Percentiles rank a stretch among this genome's conserved stretches.
phyloP scores from a whole-genome alignment of 2,113 vertebrate species.

The Cyanoramphus novaezelandiae region DNA sequence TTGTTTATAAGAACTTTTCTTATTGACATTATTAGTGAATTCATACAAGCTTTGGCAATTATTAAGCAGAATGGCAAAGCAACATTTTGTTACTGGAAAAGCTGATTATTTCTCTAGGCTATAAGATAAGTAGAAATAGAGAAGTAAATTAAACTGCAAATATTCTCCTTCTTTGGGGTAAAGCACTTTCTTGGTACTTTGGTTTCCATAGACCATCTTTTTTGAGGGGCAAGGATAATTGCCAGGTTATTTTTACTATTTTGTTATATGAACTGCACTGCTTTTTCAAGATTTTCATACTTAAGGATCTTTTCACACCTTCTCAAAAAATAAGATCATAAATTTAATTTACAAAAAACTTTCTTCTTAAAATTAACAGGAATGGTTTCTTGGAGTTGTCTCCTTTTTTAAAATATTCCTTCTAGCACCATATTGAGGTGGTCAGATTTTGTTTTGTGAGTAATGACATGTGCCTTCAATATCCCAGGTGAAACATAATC shows the following conservation, averaged over 20 bases:
- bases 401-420: background rate
- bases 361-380: background rate
- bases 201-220: background rate
- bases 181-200: background rate
- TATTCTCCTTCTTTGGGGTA: background rate
- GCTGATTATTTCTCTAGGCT: background rate
- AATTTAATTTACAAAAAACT: background rate
- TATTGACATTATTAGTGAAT: background rate
- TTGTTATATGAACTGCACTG: background rate
- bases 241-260: background rate
- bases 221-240: background rate
- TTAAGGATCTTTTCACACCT: background rate
- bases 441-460: background rate
- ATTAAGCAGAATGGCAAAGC: background rate
- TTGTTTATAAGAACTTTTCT: background rate
- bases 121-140: background rate
- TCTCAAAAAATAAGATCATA: background rate
- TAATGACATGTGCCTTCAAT: background rate
- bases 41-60: background rate
- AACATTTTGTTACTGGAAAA: background rate
- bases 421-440: background rate
- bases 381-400: background rate
- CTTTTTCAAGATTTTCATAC: background rate
- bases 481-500: background rate
- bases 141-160: background rate